Base-by-base conservation (phyloP, 1,140 invertebrate genomes). In the Ostrea edulis region DNA sequence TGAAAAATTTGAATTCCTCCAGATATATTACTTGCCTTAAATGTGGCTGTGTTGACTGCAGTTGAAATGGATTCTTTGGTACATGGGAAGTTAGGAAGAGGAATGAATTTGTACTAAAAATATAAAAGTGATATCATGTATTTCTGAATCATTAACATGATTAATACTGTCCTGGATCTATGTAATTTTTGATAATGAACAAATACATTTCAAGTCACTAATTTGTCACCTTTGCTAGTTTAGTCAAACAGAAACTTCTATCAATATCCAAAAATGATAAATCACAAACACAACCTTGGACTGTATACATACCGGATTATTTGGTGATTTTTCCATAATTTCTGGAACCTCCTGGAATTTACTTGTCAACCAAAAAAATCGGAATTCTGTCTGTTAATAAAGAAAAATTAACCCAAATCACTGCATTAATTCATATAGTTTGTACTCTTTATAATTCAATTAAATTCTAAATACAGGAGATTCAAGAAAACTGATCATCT, bases 351-450 rank as follows among this genome's bases (percentile, higher is more conserved):
- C 97, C 51, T 95, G 89, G 44, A 97, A 93, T 93, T 97, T 96
- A 35, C 96, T 96, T 88, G 96, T 94, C 52, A 98, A 92, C 97
- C 97, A 98, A 93, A 95, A 98, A 90, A 97, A 96, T 90, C 97
- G 95, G 92, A 97, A 97, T 91, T 97, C 96, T 54, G 96, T 96
- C 97, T 97, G 92, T 88, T 96, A 96, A 81, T 52, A 83, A 11
- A 54, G 7, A 83, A 22, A 22, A 81, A 81, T 29, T 25, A 29
- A 44, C 5, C 35, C 35, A 44, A 44, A 44, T 44, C 1, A 44
- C 35, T 44, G 35, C 35, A 44, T 1, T 44, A 44, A 44, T 44
- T 44, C 35, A 44, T 44, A 44, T 44, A 44, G 35, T 44, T 44
- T 44, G 35, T 44, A 44, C 35, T 44, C 35, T 5, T 2, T 44